These are phyloP conservation scores for Tetragnatha versicolor DNA, from an alignment of 1,140 invertebrate species.

Conservation along the genomic window DNA sequence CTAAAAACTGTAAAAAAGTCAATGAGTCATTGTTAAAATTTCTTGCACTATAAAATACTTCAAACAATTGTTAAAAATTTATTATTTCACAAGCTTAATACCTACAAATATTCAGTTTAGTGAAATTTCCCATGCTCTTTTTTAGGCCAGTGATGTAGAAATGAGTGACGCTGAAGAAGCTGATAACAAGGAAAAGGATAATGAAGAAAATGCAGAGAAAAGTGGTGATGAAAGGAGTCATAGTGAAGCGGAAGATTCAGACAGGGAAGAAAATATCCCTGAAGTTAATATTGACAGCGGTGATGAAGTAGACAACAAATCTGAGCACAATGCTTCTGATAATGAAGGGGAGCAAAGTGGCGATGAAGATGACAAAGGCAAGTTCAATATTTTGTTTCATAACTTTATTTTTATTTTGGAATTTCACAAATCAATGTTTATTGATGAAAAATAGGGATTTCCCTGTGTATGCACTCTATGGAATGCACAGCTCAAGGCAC, in stretches of 20 bases:
- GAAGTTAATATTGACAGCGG: slow-evolving; percentile 50
- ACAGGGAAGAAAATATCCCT: slow-evolving; percentile 30
- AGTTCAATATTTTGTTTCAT: neutral
- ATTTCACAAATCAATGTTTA: too few relatives aligned
- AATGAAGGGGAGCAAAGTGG: slow-evolving; percentile 66
- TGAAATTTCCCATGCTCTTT: too few relatives aligned
- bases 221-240: neutral
- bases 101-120: neutral
- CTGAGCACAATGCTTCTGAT: slow-evolving; percentile 64
- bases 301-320: slow-evolving; percentile 41
- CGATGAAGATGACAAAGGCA: slow-evolving; percentile 47
- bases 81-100: neutral
- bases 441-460: too few relatives aligned
- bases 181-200: slow-evolving; percentile 26
- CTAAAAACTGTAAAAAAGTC: too few relatives aligned
- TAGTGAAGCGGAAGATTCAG: slow-evolving; percentile 48
- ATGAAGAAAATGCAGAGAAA: slow-evolving; percentile 57
- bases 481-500: too few relatives aligned
- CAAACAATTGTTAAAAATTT: too few relatives aligned
- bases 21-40: too few relatives aligned
- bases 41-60: too few relatives aligned
- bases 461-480: too few relatives aligned
- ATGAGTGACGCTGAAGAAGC: slow-evolving; percentile 33
- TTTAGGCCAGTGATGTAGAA: slow-evolving; percentile 47
- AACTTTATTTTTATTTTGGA: too few relatives aligned